Percentiles rank a stretch among this genome's conserved stretches.
phyloP scores from a whole-genome alignment of 1,140 invertebrate genomes.

The Polypedilum vanderplanki region DNA sequence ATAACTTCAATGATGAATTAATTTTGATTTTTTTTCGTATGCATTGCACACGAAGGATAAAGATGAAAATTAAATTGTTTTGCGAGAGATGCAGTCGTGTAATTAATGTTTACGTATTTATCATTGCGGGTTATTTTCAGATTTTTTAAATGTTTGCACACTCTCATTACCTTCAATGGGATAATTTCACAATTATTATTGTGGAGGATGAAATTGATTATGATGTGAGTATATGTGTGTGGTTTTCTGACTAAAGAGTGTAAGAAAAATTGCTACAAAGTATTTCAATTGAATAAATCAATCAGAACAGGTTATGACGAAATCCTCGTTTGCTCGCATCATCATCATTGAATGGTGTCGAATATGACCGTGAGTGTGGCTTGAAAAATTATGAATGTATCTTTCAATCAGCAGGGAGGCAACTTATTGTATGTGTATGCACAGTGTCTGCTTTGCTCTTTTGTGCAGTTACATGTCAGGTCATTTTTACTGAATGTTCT shows the following conservation, averaged over 20 bases:
- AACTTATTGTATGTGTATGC: background rate
- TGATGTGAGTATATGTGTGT: background rate
- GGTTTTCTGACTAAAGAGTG: background rate
- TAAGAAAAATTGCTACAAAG: background rate
- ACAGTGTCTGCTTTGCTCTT: background rate
- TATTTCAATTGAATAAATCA: constrained; percentile 4
- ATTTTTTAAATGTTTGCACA: constrained; percentile 19
- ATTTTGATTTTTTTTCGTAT: constrained; percentile 21
- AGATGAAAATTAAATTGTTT: constrained; percentile 7
- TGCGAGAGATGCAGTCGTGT: background rate
- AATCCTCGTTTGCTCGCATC: background rate
- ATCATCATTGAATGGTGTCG: background rate
- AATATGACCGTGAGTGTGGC: background rate
- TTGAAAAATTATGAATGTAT: constrained; percentile 15
- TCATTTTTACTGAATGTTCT: background rate
- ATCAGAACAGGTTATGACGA: constrained; percentile 6
- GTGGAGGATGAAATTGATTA: background rate
- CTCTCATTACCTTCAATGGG: background rate
- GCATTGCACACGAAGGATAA: background rate
- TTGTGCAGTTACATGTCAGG: constrained; percentile 8
- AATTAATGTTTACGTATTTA: constrained; percentile 27
- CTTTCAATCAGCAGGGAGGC: constrained; percentile 5
- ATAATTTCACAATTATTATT: background rate
- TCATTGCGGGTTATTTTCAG: constrained; percentile 22
- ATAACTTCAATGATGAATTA: constrained; percentile 23